Conservation (phyloP, 2,113 vertebrate species). For the Cyprinodon brontotheroides region DNA sequence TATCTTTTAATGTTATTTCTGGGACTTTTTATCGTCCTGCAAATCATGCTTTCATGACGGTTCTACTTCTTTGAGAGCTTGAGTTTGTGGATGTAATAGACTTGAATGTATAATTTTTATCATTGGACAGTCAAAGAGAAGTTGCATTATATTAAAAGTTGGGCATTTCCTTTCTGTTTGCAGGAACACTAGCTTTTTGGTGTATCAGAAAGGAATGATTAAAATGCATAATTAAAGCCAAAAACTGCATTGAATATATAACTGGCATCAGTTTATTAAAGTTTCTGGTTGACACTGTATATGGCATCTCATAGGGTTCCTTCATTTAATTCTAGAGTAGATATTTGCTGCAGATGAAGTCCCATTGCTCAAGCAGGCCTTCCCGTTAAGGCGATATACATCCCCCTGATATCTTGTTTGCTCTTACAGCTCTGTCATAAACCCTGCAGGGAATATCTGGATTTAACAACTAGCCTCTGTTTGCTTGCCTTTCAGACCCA, state of each 20-base stretch:
- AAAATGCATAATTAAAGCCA: not conserved
- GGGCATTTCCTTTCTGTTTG: not conserved
- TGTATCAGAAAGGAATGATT: not conserved
- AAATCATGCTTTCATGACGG: too few species aligned
- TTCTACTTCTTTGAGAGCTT: too few species aligned
- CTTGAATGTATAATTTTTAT: too few species aligned
- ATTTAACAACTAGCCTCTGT: constrained; percentile 52
- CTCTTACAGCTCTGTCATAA: constrained; percentile 31
- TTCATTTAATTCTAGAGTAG: constrained; percentile 8
- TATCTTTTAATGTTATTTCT: too few species aligned
- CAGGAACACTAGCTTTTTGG: too few species aligned
- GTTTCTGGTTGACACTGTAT: not conserved
- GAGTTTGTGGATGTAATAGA: too few species aligned
- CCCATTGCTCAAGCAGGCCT: constrained; percentile 21
- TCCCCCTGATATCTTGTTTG: constrained; percentile 25
- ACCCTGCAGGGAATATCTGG: constrained; percentile 41
- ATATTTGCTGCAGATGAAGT: constrained; percentile 13
- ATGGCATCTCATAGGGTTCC: not conserved
- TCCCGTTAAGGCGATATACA: constrained; percentile 15
- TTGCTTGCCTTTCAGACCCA: constrained; percentile 38
- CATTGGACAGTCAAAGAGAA: too few species aligned
- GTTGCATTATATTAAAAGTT: not conserved
- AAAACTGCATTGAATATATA: not conserved
- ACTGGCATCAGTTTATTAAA: not conserved
- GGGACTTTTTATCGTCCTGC: too few species aligned